Evolutionary conservation across 1,140 invertebrate genomes (phyloP).

Genomic region (Homalodisca vitripennis): DNA sequence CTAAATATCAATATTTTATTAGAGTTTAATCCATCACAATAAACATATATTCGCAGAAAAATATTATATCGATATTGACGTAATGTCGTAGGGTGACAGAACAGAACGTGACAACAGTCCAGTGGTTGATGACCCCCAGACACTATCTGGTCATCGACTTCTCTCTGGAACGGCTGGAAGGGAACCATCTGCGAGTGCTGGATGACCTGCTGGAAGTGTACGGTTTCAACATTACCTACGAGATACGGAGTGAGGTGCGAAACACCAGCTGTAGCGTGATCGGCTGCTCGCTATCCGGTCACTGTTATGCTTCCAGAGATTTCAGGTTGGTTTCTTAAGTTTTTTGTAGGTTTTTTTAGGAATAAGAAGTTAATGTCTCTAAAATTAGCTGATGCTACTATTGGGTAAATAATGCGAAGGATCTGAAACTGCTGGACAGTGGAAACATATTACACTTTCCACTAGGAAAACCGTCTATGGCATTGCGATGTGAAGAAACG

Average conservation of each 20-base stretch:
- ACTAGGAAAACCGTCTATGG: no score
- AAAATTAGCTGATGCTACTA: no score
- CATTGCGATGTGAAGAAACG: no score
- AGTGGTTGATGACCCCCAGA: constrained; percentile 65
- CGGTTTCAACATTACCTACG: constrained; percentile 91
- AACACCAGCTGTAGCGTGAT: constrained; percentile 69
- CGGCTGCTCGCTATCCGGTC: constrained; percentile 77
- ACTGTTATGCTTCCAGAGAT: constrained; percentile 69
- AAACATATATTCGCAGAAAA: no score
- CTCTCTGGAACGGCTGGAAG: constrained; percentile 66
- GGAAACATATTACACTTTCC: no score
- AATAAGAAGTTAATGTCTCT: no score
- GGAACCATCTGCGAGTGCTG: constrained; percentile 77
- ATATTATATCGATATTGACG: no score
- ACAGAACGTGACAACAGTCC: constrained; percentile 62
- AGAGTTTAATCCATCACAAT: no score
- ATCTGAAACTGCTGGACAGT: no score
- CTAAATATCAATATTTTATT: no score
- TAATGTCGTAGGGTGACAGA: constrained; percentile 27
- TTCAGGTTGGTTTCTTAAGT: constrained; percentile 52
- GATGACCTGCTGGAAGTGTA: constrained; percentile 70
- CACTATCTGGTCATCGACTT: constrained; percentile 79
- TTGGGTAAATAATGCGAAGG: no score
- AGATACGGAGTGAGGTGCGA: constrained; percentile 52
- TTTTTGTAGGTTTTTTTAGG: neutral